Base-by-base conservation (phyloP, 1,140 invertebrate species). In the Ceratina australensis region DNA sequence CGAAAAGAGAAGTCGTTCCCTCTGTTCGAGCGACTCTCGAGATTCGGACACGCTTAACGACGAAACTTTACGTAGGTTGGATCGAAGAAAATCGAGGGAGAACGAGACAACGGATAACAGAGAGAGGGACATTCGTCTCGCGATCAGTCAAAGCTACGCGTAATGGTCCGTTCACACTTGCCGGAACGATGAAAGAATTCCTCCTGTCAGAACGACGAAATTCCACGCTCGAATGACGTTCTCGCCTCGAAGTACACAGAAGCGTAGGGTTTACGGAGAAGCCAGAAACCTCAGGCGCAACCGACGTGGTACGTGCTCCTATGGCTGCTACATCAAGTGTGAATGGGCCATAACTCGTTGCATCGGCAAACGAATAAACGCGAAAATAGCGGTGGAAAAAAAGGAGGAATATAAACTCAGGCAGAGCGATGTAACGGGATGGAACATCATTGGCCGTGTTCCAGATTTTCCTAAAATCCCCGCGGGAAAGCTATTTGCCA, bases 401-500 rank as follows among this genome's bases (percentile, higher is more conserved):
- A 63, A 61, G 47, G 28, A 42, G 33, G 76, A 61, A 78, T 60
- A 83, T 68, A 64, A 63, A 74, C 28, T 52, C 50, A 52, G 47
- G 50, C 52, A 52, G 72, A 69, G 59, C 81, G 82, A 73, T 79
- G 77, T 79, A 83, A 77, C 81, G 77, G 54, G 72, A 69, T 66
- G 71, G 75, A 54, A 72, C 57, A 22, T 50, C 63, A 79, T 76
- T 85, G 84, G 84, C 79, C 49, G 54, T 60, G 84, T 79, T 85
- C 84, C 84, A 85, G 83, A 85, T 85, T 85, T 85, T 65, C 68
- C 84, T 72, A 80, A 84, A 85, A 84, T 84, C 80, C 75, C 82
- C 75, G 71, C 80, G 67, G 71, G 82, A 56, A 61, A 52, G 63
- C 79, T 73, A 71, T 73, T 82, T 75, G 69, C 67, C 26, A 49